Percentiles rank a stretch among this genome's conserved stretches.
These are phyloP conservation scores for Taenaris catops DNA, from an alignment of 2,888 invertebrate species.

Conservation along the genomic window DNA sequence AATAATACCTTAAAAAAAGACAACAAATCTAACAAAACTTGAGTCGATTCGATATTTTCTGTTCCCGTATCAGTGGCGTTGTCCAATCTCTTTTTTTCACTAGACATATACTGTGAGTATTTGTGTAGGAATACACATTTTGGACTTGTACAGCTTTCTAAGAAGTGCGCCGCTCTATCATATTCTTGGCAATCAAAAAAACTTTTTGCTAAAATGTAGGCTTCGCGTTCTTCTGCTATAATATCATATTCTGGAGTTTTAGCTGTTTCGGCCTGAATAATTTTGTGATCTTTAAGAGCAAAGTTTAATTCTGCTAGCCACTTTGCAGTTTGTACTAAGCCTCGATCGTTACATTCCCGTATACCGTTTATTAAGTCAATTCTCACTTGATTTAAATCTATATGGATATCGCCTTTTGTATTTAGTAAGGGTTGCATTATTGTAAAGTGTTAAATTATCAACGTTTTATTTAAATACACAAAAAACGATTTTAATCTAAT, in stretches of 20 bases:
- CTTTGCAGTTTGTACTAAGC: conserved; percentile 89
- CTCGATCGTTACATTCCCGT: conserved; percentile 87
- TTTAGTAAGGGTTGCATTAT: conserved; percentile 52
- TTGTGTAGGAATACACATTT: conserved; percentile 91
- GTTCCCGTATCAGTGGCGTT: conserved; percentile 72
- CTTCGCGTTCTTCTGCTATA: conserved; percentile 82
- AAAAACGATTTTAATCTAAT: no score
- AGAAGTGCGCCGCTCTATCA: conserved; percentile 90
- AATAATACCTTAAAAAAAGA: conserved; percentile 62
- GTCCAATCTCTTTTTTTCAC: conserved; percentile 94
- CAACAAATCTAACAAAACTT: conserved; percentile 61
- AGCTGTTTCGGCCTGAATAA: conserved; percentile 69
- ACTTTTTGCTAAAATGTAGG: conserved; percentile 89
- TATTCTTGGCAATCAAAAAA: conserved; percentile 96
- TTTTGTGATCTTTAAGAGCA: conserved; percentile 84
- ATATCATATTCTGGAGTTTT: conserved; percentile 50
- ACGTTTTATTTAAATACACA: neutral
- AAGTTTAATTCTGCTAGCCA: conserved; percentile 94
- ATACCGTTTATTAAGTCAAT: conserved; percentile 62
- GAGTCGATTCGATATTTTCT: conserved; percentile 62
- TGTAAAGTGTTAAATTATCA: neutral
- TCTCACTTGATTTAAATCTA: conserved; percentile 64
- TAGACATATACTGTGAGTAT: conserved; percentile 92
- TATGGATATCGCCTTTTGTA: conserved; percentile 57
- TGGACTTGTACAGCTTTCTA: conserved; percentile 83